Evolutionary conservation across 2,113 vertebrate species (phyloP), one percentile per base, ranked within the genome.

Genomic region (Salvelinus namaycush): DNA sequence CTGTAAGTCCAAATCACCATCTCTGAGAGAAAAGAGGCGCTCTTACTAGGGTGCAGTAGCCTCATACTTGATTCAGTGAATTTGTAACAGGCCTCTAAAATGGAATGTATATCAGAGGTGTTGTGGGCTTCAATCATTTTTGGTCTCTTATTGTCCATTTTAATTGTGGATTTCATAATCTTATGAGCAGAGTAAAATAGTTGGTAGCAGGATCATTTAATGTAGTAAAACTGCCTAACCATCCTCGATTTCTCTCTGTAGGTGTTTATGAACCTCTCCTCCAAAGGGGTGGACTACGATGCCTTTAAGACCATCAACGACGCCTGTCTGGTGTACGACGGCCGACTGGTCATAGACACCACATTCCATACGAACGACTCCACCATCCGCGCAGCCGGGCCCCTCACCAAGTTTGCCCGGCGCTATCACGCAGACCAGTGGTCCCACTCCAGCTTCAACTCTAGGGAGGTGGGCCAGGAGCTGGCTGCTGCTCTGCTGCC

Each of bases 341-440:
- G 94, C 44, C 92, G 89, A 3, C 92, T 99, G 1, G 94, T 99
- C 72, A 95, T 98, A 5, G 91, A 96, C 71, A 67, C 87, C 4
- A 44, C 79, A 4, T 98, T 97, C 85, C 81, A 81, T 39, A 99
- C 97, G 80, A 95, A 89, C 0, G 97, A 98, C 77, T 18, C 81
- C 8, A 79, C 87, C 74, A 93, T 99, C 81, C 91, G 86, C 68
- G 96, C 92, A 0, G 97, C 96, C 0, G 97, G 97, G 3, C 90
- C 98, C n/a, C 89, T 98, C 77, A 98, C 97, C 49, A 97, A 95
- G 70, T 98, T 94, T 88, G 94, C 96, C 75, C 93, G 92, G 20
- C 80, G 87, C 20, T 97, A 96, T 73, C 90, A 93, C 14, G 82
- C 89, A 1, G 94, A 94, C 3, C 91, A 93, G 11, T 94, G 95